Base-by-base conservation (phyloP, 2,888 invertebrate species). In the Ethmia dodecea region DNA sequence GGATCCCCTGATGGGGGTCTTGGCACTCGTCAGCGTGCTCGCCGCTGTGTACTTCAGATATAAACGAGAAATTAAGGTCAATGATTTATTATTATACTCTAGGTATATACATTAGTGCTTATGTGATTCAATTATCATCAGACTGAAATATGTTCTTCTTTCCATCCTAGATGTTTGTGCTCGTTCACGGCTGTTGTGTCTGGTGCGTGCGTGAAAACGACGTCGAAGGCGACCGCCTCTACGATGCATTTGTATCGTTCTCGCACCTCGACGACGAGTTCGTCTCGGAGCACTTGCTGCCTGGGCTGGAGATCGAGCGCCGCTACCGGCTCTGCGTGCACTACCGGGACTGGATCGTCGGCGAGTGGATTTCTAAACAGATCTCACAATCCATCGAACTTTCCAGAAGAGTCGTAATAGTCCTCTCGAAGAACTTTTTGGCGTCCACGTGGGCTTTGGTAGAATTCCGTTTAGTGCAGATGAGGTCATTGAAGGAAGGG, bases 391-490 rank as follows among this genome's bases (percentile, higher is more conserved):
- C 92, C 0, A 92, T 94, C 1, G 87, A 90, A 13, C 88, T 90
- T 13, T 94, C 94, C 0, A 80, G 90, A 16, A 76, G 94, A 25
- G 94, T 94, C 0, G 86, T 94, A 31, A 90, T 94, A 0, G 87
- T 94, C 0, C 69, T 94, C 0, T 93, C 94, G 1, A 88, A 89
- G 3, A 89, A 91, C 56, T 94, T 93, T 57, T 65, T 94, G 6
- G 88, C 92, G 40, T 93, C 93, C 42, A 88, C 90, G 8, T 94
- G 94, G 94, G 92, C 92, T 0, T 86, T 88, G 49, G 86, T 92
- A 81, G 94, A 94, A 61, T 94, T 94, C 59, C 87, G 91, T n/a
- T 88, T 91, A 0, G 94, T 94, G 0, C 92, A 94, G 56, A 86
- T 86, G 5, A 88, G 90, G 48, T 91, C 93, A 0, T 69, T 94